Percentiles rank a stretch among this genome's conserved stretches.
Conservation (phyloP, 2,888 invertebrate genomes). For the Odontocerum albicorne region DNA sequence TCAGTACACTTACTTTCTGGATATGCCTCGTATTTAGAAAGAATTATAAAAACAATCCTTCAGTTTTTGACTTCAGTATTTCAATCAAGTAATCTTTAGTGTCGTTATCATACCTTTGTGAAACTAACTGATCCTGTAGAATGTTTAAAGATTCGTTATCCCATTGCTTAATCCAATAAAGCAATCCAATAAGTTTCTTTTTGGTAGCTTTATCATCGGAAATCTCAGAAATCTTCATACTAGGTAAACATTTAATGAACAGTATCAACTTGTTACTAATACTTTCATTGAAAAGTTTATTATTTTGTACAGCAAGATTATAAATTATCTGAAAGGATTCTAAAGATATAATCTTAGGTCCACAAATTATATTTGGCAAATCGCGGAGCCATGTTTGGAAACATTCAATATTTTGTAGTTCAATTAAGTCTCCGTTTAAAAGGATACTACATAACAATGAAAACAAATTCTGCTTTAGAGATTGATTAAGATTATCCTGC, state of each 20-base stretch:
- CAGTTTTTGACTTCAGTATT: conserved; percentile 47
- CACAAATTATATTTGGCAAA: conserved; percentile 58
- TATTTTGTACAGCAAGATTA: conserved; percentile 59
- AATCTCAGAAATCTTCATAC: conserved; percentile 46
- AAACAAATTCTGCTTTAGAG: conserved; percentile 49
- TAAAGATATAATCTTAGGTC: conserved; percentile 51
- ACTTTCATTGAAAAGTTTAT: conserved; percentile 52
- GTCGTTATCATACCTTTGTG: conserved; percentile 45
- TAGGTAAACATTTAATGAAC: conserved; percentile 54
- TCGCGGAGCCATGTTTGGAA: conserved; percentile 57
- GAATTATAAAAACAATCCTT: conserved; percentile 36
- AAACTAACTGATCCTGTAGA: conserved; percentile 48
- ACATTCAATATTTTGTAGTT: conserved; percentile 47
- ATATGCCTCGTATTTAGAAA: no score
- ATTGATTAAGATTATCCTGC: conserved; percentile 42
- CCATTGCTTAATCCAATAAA: conserved; percentile 57
- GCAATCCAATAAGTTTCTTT: conserved; percentile 56
- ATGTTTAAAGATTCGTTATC: conserved; percentile 49
- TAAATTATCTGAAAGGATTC: conserved; percentile 60
- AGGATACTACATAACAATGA: conserved; percentile 51
- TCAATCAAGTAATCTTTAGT: conserved; percentile 50
- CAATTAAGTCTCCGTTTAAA: conserved; percentile 47
- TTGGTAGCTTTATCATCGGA: conserved; percentile 48
- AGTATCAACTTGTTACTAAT: conserved; percentile 48
- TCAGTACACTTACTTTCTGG: no score